A percentile compares a stretch with the other conserved stretches of the same genome.
Evolutionary conservation across 2,113 vertebrate genomes (phyloP).

Genomic region (Lepidothrix coronata): DNA sequence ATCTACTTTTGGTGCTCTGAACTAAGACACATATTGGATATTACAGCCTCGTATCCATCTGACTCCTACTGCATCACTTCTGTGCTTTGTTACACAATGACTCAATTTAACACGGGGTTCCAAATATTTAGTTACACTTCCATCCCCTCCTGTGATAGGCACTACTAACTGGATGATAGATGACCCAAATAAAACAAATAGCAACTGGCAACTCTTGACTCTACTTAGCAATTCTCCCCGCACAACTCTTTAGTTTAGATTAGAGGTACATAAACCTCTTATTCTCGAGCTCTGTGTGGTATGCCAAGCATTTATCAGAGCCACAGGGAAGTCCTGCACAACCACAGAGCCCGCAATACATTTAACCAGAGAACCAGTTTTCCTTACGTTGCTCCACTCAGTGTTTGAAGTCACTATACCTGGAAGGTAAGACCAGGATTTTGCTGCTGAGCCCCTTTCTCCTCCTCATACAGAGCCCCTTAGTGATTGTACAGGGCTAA

Average conservation of each 20-base stretch:
- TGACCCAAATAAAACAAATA: neutral
- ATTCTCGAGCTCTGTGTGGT: neutral
- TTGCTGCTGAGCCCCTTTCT: neutral
- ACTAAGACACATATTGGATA: neutral
- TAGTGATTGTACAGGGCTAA: neutral
- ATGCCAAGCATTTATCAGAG: neutral
- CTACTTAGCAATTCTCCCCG: neutral
- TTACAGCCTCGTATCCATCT: neutral
- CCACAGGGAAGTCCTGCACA: neutral
- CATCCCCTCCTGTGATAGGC: fast-evolving
- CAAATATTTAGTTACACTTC: neutral
- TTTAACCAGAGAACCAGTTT: neutral
- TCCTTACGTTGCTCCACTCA: fast-evolving
- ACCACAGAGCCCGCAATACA: fast-evolving
- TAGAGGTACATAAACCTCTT: neutral
- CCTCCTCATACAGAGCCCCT: neutral
- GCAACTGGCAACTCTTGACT: neutral
- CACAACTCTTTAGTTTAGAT: neutral
- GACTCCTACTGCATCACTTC: neutral
- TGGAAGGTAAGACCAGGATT: neutral
- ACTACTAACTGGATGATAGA: neutral
- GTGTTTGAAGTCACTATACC: neutral
- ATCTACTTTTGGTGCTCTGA: neutral
- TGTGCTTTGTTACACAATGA: neutral
- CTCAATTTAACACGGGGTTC: neutral